Evolutionary conservation across 37 sponge, comb jelly and placozoan genomes (phyloP).

Genomic region (Corticium candelabrum): DNA sequence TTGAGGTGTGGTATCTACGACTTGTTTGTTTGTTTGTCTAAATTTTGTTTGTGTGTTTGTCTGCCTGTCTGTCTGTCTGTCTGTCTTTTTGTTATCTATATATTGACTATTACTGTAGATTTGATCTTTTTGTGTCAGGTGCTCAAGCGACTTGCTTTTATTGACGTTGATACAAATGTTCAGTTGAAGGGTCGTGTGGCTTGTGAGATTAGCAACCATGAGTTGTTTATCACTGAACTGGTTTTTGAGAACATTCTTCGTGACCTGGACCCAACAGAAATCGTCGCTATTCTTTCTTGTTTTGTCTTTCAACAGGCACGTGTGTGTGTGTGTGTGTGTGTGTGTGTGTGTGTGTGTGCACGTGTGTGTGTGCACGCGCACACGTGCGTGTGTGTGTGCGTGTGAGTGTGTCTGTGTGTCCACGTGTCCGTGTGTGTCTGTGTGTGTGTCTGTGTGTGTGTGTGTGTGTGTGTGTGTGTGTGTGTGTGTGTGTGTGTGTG

Average conservation of each 20-base stretch:
- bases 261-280: constrained; percentile 55
- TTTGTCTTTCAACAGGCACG: constrained; percentile 87
- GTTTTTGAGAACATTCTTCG: constrained; percentile 69
- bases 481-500: no score
- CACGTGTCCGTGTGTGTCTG: background rate
- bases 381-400: no score
- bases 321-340: no score
- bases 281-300: constrained; percentile 82
- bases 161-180: constrained; percentile 34
- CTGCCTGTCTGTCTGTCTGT: no score
- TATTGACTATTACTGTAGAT: background rate
- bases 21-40: no score
- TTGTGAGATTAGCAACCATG: constrained; percentile 77
- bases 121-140: constrained; percentile 35
- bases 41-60: no score
- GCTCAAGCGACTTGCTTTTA: constrained; percentile 54
- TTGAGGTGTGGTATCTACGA: constrained; percentile 19
- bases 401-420: background rate
- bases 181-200: constrained; percentile 81
- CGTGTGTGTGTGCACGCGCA: no score
- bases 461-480: no score
- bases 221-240: constrained; percentile 87
- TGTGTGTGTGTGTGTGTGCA: no score
- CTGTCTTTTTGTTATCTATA: no score
- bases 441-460: no score